These are phyloP conservation scores for Sipha maydis DNA, from an alignment of 2,888 invertebrate genomes.

Conservation along the genomic window DNA sequence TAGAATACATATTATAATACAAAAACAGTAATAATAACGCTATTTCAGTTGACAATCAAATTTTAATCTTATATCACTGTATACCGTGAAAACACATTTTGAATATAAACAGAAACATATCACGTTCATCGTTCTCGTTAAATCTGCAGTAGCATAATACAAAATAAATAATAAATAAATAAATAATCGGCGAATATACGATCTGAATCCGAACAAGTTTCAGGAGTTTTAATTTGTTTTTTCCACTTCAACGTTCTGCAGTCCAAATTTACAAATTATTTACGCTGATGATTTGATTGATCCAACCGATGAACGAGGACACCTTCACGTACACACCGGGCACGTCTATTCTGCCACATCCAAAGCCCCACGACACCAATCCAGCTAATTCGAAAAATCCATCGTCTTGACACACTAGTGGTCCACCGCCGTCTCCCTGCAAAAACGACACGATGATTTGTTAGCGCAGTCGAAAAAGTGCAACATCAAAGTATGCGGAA, in stretches of 20 bases:
- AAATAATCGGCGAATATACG: not conserved
- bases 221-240: not conserved
- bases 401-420: slow-evolving; percentile 90
- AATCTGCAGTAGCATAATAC: not conserved
- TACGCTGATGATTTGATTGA: slow-evolving; percentile 95
- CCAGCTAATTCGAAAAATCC: slow-evolving; percentile 93
- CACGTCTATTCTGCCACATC: slow-evolving; percentile 90
- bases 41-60: not conserved
- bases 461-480: too few relatives aligned
- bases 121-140: not conserved
- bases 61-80: not conserved
- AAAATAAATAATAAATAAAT: slow-evolving; percentile 29
- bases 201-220: slow-evolving; percentile 25
- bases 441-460: too few relatives aligned
- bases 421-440: slow-evolving; percentile 93
- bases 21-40: not conserved
- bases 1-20: not conserved
- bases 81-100: not conserved
- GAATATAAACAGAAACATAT: not conserved
- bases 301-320: slow-evolving; percentile 95
- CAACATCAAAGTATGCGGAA: too few relatives aligned
- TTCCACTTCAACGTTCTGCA: not conserved
- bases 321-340: slow-evolving; percentile 98
- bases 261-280: slow-evolving; percentile 78
- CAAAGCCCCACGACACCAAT: slow-evolving; percentile 94